phyloP scores from a whole-genome alignment of 2,888 invertebrate species.

The Calameuta pallipes region DNA sequence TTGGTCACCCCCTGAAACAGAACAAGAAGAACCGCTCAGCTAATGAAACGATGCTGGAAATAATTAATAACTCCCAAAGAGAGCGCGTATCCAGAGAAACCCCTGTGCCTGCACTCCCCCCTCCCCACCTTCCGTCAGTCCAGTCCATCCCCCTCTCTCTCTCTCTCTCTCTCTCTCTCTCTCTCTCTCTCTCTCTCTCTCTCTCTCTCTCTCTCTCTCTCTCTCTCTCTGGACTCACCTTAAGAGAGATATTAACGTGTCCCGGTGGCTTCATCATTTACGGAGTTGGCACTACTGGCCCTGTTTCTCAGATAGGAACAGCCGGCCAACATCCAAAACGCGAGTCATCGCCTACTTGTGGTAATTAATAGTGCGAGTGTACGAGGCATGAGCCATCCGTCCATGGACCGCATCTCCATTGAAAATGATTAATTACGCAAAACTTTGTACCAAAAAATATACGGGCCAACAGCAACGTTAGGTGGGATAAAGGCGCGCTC shows the following conservation, averaged over 20 bases:
- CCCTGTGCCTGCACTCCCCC: not conserved
- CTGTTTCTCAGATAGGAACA: slow-evolving; percentile 12
- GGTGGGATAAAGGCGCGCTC: slow-evolving; percentile 17
- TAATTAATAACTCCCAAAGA: slow-evolving; percentile 19
- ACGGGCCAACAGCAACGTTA: slow-evolving; percentile 33
- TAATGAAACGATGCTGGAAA: slow-evolving; percentile 26
- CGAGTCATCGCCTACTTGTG: slow-evolving; percentile 37
- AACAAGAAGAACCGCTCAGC: slow-evolving; percentile 28
- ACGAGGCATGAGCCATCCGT: slow-evolving; percentile 37
- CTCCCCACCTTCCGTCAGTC: not conserved
- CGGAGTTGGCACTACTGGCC: slow-evolving; percentile 18
- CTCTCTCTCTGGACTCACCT: not conserved
- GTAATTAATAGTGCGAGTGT: slow-evolving; percentile 48
- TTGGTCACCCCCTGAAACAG: slow-evolving; percentile 50
- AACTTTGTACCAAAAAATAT: slow-evolving; percentile 37
- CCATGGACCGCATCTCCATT: slow-evolving; percentile 36
- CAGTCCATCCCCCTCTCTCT: too few relatives aligned
- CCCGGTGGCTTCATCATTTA: slow-evolving; percentile 23
- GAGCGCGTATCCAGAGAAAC: not conserved
- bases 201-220: too few relatives aligned
- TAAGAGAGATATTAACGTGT: slow-evolving; percentile 22
- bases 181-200: not conserved
- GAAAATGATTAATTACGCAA: slow-evolving; percentile 45
- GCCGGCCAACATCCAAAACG: slow-evolving; percentile 24
- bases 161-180: not conserved